Conservation (phyloP, 2,113 vertebrate species). For the Macquaria australasica region DNA sequence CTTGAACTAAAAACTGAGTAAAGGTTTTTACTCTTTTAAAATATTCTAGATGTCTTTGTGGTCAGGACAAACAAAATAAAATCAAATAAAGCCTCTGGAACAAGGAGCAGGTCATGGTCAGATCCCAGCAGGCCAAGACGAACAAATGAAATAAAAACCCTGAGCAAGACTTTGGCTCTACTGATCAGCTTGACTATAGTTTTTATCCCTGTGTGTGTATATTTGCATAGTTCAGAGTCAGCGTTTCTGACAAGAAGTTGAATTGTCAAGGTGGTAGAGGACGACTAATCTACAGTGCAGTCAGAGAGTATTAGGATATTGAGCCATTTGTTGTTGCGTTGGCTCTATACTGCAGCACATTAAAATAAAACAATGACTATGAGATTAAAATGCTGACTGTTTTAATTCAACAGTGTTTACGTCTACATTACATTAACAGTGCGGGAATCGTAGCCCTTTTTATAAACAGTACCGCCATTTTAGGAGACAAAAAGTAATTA, state of each 20-base stretch:
- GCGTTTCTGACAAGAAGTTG: neutral
- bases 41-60: neutral
- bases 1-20: neutral
- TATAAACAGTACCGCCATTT: neutral
- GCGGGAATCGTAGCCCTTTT: neutral
- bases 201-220: neutral
- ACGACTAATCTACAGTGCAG: neutral
- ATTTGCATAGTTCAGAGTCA: slow-evolving; percentile 5
- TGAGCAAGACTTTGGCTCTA: neutral
- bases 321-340: neutral
- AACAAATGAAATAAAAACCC: neutral
- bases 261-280: neutral
- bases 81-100: neutral
- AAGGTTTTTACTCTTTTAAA: neutral
- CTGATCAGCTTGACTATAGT: neutral
- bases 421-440: neutral
- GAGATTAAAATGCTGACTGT: neutral
- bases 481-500: neutral
- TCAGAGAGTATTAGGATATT: slow-evolving; percentile 2
- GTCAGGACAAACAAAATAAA: neutral
- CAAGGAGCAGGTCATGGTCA: neutral
- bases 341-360: neutral
- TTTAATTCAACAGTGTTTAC: neutral
- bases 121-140: neutral
- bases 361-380: neutral